phyloP scores from a whole-genome alignment of 2,113 vertebrate genomes.

The Empidonax alnorum region DNA sequence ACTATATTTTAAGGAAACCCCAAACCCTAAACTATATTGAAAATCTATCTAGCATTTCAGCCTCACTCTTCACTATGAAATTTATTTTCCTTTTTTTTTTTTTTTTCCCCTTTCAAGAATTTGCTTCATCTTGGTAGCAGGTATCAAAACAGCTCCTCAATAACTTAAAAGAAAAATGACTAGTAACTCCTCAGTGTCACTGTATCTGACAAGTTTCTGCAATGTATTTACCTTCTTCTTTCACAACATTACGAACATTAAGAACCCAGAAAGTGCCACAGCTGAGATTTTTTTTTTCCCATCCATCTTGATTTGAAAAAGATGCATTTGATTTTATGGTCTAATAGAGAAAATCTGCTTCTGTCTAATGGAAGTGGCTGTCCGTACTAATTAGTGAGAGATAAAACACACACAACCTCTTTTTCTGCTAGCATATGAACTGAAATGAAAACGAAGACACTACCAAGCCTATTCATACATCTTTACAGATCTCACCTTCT shows the following conservation, averaged over 20 bases:
- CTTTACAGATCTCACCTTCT: background rate
- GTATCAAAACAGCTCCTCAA: background rate
- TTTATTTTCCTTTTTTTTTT: background rate
- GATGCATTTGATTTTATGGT: slow-evolving; percentile 20
- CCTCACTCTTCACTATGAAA: background rate
- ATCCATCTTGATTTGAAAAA: slow-evolving; percentile 23
- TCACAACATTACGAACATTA: background rate
- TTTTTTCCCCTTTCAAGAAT: background rate
- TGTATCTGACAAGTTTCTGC: slow-evolving; percentile 10
- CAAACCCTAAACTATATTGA: background rate
- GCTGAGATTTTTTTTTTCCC: background rate
- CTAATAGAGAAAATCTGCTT: slow-evolving; percentile 19
- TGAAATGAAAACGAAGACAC: background rate
- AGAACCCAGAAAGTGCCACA: background rate
- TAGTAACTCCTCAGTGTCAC: background rate
- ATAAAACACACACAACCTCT: background rate
- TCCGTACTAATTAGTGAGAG: background rate
- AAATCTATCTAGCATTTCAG: background rate
- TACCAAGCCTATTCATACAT: background rate
- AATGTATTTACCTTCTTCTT: slow-evolving; percentile 7
- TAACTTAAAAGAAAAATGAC: slow-evolving; percentile 4
- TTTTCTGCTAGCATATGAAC: background rate
- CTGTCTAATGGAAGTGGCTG: background rate
- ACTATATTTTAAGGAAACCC: background rate
- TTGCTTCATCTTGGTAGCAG: slow-evolving; percentile 17